Base-by-base conservation (phyloP, 2,113 vertebrate genomes). In the Myiopsitta monachus region DNA sequence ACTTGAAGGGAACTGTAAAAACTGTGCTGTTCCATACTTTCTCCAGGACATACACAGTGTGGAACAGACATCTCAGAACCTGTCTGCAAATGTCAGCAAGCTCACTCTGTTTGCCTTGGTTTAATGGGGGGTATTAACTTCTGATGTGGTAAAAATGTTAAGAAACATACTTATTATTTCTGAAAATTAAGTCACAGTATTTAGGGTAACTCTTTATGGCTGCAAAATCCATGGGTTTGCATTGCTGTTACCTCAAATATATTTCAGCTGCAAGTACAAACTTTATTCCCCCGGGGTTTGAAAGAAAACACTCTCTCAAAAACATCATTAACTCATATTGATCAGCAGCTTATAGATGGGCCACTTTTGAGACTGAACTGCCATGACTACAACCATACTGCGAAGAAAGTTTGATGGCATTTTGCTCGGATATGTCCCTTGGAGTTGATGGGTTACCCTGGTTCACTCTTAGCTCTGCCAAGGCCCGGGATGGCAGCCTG, bases 401-500 rank as follows among this genome's bases (percentile, higher is more conserved):
- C 19, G 36, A 55, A 38, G 64, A 33, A 79, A 78, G 6, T 46
- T 22, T 74, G 33, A 38, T 13, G 44, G 33, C 4, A 28, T 64
- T 88, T 95, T 24, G 76, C 49, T 92, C 0, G 0, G 51, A 30
- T 0, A 0, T 19, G 57, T 44, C 76, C 64, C 73, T 88, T 28
- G n/a, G 21, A 88, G 41, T 11, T 46, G 76, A 54, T 54, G 46
- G 15, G 55, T 67, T 74, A 26, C 70, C 63, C 59, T 46, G 13
- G n/a, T 30, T 69, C 59, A 28, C 28, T 66, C 59, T 46, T 31
- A 54, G 51, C 28, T 83, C 49, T 3, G 5, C 92, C 76, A 52
- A 83, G 28, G 68, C 43, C 41, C 5, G 4, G 64, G 52, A 55
- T 16, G 31, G 57, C 68, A 88, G 46, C 38, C 30, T 86, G 43